These are phyloP conservation scores for Maconellicoccus hirsutus DNA, from an alignment of 1,140 invertebrate genomes.

Conservation along the genomic window DNA sequence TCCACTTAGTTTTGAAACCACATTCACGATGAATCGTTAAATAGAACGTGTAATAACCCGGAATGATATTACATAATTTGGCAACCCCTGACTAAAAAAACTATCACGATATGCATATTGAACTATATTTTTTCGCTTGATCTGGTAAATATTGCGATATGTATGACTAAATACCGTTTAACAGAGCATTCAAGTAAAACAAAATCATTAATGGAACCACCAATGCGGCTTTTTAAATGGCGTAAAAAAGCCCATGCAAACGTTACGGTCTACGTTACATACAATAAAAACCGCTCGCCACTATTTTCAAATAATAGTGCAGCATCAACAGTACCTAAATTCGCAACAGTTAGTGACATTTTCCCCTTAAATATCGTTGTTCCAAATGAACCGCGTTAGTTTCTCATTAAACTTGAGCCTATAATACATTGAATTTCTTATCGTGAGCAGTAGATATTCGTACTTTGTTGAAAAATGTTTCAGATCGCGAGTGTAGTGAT, in stretches of 20 bases:
- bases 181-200: slow-evolving; percentile 8
- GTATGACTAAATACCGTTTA: slow-evolving; percentile 20
- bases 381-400: slow-evolving; percentile 9
- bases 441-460: not conserved
- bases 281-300: not conserved
- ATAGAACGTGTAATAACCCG: no score
- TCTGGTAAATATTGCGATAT: slow-evolving; percentile 17
- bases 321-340: no score
- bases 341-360: not conserved
- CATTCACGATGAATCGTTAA: no score
- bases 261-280: not conserved
- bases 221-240: not conserved
- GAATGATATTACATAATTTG: not conserved
- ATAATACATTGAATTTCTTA: not conserved
- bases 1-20: no score
- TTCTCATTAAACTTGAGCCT: no score
- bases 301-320: not conserved
- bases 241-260: not conserved
- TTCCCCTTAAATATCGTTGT: not conserved
- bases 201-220: slow-evolving; percentile 8
- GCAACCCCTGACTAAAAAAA: not conserved
- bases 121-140: slow-evolving; percentile 15
- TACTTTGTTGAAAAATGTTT: not conserved
- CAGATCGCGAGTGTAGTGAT: not conserved
- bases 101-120: not conserved